Evolutionary conservation across 2,113 vertebrate genomes (phyloP), one percentile per base, ranked within the genome.

Genomic region (Dromas ardeola): DNA sequence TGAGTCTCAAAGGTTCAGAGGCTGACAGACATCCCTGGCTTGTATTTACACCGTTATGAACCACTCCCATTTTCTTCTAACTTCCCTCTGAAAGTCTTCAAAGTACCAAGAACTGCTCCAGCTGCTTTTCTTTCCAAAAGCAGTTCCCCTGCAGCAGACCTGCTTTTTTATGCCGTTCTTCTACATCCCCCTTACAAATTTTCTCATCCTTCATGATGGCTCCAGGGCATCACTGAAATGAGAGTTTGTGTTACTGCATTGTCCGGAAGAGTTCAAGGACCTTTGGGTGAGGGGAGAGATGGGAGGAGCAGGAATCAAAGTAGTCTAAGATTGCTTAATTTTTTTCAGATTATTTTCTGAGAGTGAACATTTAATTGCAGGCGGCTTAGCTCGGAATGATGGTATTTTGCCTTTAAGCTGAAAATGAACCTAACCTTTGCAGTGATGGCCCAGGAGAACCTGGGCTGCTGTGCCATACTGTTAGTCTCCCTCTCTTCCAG

Each of bases 81-180:
- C 84, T 88, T 90, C 78, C 25, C 13, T 81, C 61, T 55, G 34
- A 72, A 86, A 40, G 36, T 69, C 84, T 90, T 93, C 78, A 65
- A 79, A 94, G 58, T 58, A 56, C 72, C 23, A 40, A 81, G 45
- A 90, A 89, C 73, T 7, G 11, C 58, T 79, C 42, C 17, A 62
- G 14, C 81, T 80, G n/a, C 90, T 92, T 93, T 87, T 90, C 85
- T 40, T 92, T 92, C 78, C 85, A 88, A 83, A 89, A 90, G 71
- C 42, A 61, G 32, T 66, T 92, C 43, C 56, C 73, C 49, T 36
- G 80, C 56, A 93, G 78, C 65, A 85, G 49, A 61, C 72, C 29
- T 76, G 9, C 16, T 17, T 92, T 71, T 79, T 79, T 38, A 59
- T 36, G 21, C 9, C 3, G 3, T 43, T 88, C 63, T 93, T 83